Base-by-base conservation (phyloP, 2,113 vertebrate genomes). In the Microtus ochrogaster region DNA sequence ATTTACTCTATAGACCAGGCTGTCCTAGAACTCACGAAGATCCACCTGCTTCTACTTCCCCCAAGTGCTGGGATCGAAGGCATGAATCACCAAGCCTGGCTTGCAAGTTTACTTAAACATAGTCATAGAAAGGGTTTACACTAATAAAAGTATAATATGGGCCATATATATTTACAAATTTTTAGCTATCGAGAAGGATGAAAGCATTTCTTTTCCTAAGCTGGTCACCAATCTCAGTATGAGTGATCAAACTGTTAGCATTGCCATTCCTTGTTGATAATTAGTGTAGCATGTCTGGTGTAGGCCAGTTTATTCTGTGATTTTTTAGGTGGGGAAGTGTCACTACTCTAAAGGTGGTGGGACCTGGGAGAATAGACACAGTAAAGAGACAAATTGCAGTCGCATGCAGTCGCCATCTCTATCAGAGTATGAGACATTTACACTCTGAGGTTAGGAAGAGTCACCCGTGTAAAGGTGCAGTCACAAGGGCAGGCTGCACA, bases 261-360 rank as follows among this genome's bases (percentile, higher is more conserved):
- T 7, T 5, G 30, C 63, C 3, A 0, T 36, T 63, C 26, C 44
- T 49, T 4, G 10, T 33, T 3, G 0, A 17, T 58, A 0, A 17
- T 63, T 44, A 33, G 19, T 76, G 10, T 39, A 89, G 28, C 72
- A 3, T 68, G 33, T 65, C 41, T 7, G 41, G 10, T n/a, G 36
- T 85, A 39, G 16, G 28, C 83, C 63, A 2, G 3, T 93, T 83
- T 83, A 17, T 33, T n/a, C 68, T 86, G 26, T 66, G 49, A 39
- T 36, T 55, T 41, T 92, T 92, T 44, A 68, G 44, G 10, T 16
- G 9, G 21, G 72, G n/a, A 7, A 41, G 13, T 83, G n/a, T 82
- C 36, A 39, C 55, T 7, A 28, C 26, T 41, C 22, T 41, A 39
- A 58, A 83, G n/a, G 39, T 14, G 28, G 55, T 61, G 58, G 7